Conservation (phyloP, 1,140 invertebrate species). For the Pogonus chalceus region DNA sequence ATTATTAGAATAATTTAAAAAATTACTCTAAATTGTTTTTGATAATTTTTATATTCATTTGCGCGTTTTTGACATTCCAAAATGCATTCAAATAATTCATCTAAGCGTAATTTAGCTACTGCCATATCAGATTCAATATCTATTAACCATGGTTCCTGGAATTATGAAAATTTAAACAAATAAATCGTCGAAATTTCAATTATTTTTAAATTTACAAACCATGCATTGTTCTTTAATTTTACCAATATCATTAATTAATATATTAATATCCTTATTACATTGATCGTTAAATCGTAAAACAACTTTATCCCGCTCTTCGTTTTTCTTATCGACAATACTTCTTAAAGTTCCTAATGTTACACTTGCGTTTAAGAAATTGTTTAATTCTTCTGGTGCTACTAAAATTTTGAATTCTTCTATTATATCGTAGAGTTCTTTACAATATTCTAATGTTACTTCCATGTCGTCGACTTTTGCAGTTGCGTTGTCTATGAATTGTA, state of each 20-base stretch:
- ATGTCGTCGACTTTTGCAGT: conserved; percentile 48
- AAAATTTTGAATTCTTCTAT: conserved; percentile 60
- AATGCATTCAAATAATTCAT: conserved; percentile 50
- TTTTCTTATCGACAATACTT: conserved; percentile 41
- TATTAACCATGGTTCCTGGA: conserved; percentile 60
- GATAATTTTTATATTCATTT: conserved; percentile 55
- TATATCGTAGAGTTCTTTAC: conserved; percentile 61
- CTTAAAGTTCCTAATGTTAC: conserved; percentile 38
- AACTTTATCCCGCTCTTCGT: conserved; percentile 43
- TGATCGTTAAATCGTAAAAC: conserved; percentile 46
- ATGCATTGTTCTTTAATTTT: conserved; percentile 50
- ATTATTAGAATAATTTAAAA: too few relatives aligned
- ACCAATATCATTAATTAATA: conserved; percentile 53
- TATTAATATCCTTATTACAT: conserved; percentile 51
- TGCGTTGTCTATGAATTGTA: conserved; percentile 57
- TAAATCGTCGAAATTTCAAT: neutral
- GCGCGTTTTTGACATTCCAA: conserved; percentile 49
- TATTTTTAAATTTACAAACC: conserved; percentile 28
- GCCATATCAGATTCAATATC: conserved; percentile 56
- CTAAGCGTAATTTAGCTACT: conserved; percentile 49
- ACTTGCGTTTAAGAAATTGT: conserved; percentile 31
- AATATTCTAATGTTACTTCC: conserved; percentile 52
- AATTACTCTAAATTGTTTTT: conserved; percentile 58
- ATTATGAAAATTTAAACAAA: conserved; percentile 3
- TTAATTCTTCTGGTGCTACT: conserved; percentile 29